Conservation (phyloP, 2,113 vertebrate species). For the Setophaga kirtlandii region DNA sequence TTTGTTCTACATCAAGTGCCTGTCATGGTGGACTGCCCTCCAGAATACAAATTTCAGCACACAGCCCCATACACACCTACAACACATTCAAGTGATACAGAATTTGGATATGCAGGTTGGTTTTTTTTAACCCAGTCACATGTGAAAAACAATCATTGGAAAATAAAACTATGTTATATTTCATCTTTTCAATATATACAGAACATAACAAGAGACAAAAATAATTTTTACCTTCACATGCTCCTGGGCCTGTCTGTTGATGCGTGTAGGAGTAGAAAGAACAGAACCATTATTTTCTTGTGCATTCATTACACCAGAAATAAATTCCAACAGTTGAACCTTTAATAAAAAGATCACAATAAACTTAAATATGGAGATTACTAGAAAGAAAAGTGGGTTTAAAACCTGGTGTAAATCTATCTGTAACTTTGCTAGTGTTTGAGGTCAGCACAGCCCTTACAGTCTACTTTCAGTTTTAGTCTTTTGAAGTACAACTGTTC, state of each 20-base stretch:
- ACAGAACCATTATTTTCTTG: conserved; percentile 10
- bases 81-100: not conserved
- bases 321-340: conserved; percentile 85
- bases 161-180: not conserved
- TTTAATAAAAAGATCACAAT: conserved; percentile 43
- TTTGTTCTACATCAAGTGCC: not conserved
- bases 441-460: not conserved
- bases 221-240: conserved; percentile 66
- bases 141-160: not conserved
- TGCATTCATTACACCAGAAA: conserved; percentile 66
- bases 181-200: not conserved
- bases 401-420: not conserved
- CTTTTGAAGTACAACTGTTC: not conserved
- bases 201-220: not conserved
- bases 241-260: conserved; percentile 6
- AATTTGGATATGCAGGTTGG: not conserved
- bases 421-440: not conserved
- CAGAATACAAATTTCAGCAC: not conserved
- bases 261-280: conserved; percentile 65
- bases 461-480: not conserved
- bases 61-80: not conserved
- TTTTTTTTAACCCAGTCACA: not conserved
- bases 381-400: not conserved
- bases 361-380: not conserved
- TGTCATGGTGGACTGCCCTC: not conserved